phyloP scores from a whole-genome alignment of 35 echinoderm and acorn worm genomes.

The Apostichopus japonicus region DNA sequence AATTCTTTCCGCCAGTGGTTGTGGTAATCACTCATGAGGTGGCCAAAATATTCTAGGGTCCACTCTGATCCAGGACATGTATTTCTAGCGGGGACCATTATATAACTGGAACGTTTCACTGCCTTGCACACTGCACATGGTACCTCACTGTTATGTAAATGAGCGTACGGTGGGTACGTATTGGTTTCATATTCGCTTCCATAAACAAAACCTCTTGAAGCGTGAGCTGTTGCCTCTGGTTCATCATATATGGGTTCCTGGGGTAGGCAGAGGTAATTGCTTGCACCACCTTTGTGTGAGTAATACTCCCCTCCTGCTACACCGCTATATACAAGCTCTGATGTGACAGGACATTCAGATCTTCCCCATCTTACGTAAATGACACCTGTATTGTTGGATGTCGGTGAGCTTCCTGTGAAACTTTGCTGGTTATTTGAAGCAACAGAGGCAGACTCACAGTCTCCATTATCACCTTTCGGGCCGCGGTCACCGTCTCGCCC shows the following conservation, averaged over 20 bases:
- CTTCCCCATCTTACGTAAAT: slow-evolving; percentile 48
- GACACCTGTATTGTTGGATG: not conserved
- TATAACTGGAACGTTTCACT: not conserved
- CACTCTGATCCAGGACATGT: slow-evolving; percentile 51
- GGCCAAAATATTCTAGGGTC: slow-evolving; percentile 57
- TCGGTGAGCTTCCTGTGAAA: not conserved
- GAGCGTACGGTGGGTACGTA: not conserved
- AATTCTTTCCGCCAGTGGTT: slow-evolving; percentile 34
- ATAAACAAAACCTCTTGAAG: slow-evolving; percentile 11
- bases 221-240: not conserved
- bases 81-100: slow-evolving; percentile 61
- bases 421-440: not conserved
- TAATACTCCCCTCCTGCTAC: slow-evolving; percentile 38
- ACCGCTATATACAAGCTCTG: slow-evolving; percentile 46
- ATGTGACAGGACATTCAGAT: not conserved
- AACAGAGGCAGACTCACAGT: not conserved
- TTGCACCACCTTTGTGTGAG: slow-evolving; percentile 38
- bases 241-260: slow-evolving; percentile 50
- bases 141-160: slow-evolving; percentile 9
- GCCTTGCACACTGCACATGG: slow-evolving; percentile 33
- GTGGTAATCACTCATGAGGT: not conserved
- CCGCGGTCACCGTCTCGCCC: slow-evolving; percentile 11
- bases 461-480: not conserved
- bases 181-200: slow-evolving; percentile 53
- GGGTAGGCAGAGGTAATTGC: slow-evolving; percentile 51